These are phyloP conservation scores for Globicephala melas DNA, from an alignment of 2,113 vertebrate species.

Conservation along the genomic window DNA sequence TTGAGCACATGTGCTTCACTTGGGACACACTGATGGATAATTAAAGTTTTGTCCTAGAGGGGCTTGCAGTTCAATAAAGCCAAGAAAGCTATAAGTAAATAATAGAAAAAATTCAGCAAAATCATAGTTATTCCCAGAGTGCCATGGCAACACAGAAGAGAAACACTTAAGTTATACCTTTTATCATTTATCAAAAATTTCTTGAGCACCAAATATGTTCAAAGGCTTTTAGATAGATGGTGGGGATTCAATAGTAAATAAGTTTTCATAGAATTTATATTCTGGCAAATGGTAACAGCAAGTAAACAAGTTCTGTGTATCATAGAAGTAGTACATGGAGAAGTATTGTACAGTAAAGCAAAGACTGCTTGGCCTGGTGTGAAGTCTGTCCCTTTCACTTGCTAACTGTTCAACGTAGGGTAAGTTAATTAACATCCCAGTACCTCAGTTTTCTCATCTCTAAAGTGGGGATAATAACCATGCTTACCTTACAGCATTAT, in stretches of 20 bases:
- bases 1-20: conserved; percentile 14
- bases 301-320: neutral
- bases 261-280: neutral
- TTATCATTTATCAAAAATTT: conserved; percentile 1
- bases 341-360: neutral
- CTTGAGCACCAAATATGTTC: neutral
- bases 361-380: neutral
- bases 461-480: neutral
- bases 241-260: neutral
- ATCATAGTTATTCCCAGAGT: neutral
- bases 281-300: neutral
- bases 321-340: neutral
- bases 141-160: neutral
- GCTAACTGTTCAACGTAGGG: neutral
- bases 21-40: conserved; percentile 26
- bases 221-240: neutral
- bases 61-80: conserved; percentile 34
- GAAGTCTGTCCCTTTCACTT: neutral
- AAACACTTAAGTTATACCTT: neutral
- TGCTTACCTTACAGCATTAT: neutral
- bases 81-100: conserved; percentile 26
- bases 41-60: conserved; percentile 35
- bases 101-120: conserved; percentile 28
- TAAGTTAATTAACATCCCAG: neutral
- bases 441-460: neutral